A percentile compares a stretch with the other conserved stretches of the same genome.
Conservation (phyloP, 2,797 vertebrate genomes). For the Anableps anableps region DNA sequence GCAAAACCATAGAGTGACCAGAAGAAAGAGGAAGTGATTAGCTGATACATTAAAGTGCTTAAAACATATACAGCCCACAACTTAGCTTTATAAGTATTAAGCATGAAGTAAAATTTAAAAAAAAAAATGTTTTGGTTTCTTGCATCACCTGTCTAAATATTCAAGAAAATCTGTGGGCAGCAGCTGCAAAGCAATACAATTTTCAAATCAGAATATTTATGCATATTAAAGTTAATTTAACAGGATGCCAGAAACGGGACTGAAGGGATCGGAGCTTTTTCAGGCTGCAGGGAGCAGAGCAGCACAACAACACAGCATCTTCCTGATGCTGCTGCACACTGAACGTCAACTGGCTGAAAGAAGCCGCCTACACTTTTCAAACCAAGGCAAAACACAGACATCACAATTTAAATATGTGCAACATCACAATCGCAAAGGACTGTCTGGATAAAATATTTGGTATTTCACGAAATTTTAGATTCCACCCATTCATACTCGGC, state of each 20-base stretch:
- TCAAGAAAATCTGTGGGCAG: neutral
- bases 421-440: neutral
- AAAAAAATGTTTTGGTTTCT: neutral
- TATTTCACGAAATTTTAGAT: neutral
- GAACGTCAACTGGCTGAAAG: too few relatives aligned
- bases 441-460: neutral
- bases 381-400: neutral
- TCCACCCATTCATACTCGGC: neutral
- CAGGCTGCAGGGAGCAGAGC: too few relatives aligned
- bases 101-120: neutral
- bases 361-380: neutral
- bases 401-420: neutral
- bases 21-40: constrained; percentile 27
- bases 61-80: constrained; percentile 4
- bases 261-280: neutral
- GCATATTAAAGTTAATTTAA: neutral
- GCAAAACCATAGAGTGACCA: constrained; percentile 13
- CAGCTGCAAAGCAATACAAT: neutral
- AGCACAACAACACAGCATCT: too few relatives aligned
- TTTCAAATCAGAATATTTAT: neutral
- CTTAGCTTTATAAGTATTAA: neutral
- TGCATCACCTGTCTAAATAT: neutral
- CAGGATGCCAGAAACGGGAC: too few relatives aligned
- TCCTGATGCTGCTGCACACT: too few relatives aligned
- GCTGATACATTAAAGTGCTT: constrained; percentile 7